Evolutionary conservation across 2,888 invertebrate genomes (phyloP).

Genomic region (Scaptomyza flava): DNA sequence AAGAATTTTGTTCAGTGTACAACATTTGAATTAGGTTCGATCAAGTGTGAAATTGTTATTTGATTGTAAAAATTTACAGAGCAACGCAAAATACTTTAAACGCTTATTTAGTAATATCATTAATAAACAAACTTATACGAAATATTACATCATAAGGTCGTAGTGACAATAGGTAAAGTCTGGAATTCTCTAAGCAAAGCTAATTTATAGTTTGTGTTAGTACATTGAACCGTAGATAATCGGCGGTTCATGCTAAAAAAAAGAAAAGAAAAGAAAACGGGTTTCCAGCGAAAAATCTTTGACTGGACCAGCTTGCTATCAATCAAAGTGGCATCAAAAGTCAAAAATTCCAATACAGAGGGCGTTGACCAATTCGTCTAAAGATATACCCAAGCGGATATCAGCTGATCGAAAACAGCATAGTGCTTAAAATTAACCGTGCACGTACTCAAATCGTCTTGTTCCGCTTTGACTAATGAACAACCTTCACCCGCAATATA

Average conservation of each 20-base stretch:
- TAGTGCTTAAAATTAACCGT: background rate
- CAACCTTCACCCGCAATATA: conserved; percentile 32
- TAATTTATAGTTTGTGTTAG: conserved; percentile 28
- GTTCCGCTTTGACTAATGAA: conserved; percentile 42
- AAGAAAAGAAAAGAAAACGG: conserved; percentile 55
- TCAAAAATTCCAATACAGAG: conserved; percentile 22
- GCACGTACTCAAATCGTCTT: background rate
- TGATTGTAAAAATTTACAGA: conserved; percentile 17
- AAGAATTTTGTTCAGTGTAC: conserved; percentile 17
- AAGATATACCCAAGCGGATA: background rate
- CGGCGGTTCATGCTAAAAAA: conserved; percentile 49
- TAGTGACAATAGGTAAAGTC: background rate
- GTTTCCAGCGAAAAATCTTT: conserved; percentile 53
- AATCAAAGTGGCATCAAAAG: conserved; percentile 65
- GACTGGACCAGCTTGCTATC: conserved; percentile 53
- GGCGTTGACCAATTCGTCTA: conserved; percentile 35
- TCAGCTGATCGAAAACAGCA: background rate
- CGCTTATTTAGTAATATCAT: conserved; percentile 4
- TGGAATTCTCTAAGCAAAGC: background rate
- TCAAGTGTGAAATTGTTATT: conserved; percentile 17
- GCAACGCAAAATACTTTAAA: conserved; percentile 15
- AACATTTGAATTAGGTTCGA: background rate
- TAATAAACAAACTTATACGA: background rate
- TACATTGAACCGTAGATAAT: conserved; percentile 78
- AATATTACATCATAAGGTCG: too few species aligned